Percentiles rank a stretch among this genome's conserved stretches.
Evolutionary conservation across 2,888 invertebrate species (phyloP).

Genomic region (Apamea epomidion): DNA sequence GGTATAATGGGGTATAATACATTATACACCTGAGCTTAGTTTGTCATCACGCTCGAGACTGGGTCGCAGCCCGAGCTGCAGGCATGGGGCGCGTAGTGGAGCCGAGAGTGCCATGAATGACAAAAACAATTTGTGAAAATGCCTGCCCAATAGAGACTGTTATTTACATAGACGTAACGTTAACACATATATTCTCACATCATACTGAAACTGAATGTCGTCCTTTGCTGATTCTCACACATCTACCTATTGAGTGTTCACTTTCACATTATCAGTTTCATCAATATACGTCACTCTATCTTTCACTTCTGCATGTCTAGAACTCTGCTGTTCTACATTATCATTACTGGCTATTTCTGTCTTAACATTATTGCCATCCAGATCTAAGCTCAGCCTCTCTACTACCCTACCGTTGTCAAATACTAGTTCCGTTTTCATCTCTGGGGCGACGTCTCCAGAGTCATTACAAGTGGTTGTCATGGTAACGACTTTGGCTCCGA

Average conservation of each 20-base stretch:
- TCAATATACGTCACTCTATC: conserved; percentile 19
- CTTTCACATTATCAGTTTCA: conserved; percentile 25
- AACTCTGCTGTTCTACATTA: conserved; percentile 8
- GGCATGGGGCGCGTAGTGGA: too few species aligned
- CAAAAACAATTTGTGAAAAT: too few species aligned
- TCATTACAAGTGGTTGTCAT: not conserved
- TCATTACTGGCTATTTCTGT: conserved; percentile 13
- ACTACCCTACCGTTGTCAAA: conserved; percentile 64
- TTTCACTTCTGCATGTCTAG: not conserved
- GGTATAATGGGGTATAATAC: too few species aligned
- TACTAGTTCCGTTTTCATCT: conserved; percentile 35
- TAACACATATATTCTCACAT: not conserved
- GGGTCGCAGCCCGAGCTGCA: not conserved
- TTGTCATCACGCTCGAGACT: not conserved
- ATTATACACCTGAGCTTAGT: not conserved
- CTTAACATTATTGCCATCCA: not conserved
- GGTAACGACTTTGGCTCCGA: not conserved
- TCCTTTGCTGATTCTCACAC: not conserved
- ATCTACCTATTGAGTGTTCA: conserved; percentile 11
- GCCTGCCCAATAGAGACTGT: too few species aligned
- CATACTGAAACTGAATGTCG: not conserved
- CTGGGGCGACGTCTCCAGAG: conserved; percentile 6
- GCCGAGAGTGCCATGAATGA: too few species aligned
- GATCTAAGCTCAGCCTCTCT: conserved; percentile 42
- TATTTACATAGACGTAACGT: not conserved